Percentiles rank a stretch among this genome's conserved stretches.
phyloP scores from a whole-genome alignment of 2,888 invertebrate genomes.

The Sphaerophoria taeniata region DNA sequence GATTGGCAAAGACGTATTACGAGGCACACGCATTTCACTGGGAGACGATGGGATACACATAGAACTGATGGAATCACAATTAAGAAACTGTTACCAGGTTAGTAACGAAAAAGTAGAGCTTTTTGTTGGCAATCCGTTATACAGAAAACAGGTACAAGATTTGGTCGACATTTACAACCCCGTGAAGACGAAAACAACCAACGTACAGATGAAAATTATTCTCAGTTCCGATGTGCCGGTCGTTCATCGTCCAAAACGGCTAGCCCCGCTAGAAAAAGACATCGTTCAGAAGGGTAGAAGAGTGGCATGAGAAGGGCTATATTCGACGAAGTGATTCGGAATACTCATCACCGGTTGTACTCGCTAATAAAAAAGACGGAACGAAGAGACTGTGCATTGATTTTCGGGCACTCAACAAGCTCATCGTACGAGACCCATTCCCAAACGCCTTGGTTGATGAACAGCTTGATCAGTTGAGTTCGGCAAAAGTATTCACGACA shows the following conservation, averaged over 20 bases:
- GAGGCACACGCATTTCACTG: background rate
- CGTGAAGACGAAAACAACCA: no score
- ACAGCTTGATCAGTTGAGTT: no score
- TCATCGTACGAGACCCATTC: no score
- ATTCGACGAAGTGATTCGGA: no score
- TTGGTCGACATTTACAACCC: slow-evolving; percentile 34
- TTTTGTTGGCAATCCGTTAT: slow-evolving; percentile 2
- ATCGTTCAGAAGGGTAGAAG: no score
- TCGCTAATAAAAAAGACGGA: slow-evolving; percentile 76
- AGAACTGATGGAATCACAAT: background rate
- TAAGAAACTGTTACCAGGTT: background rate
- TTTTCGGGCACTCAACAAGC: background rate
- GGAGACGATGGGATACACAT: background rate
- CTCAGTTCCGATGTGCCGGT: no score
- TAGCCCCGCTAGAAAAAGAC: no score
- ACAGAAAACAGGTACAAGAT: background rate
- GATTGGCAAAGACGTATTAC: background rate
- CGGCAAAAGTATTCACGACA: no score
- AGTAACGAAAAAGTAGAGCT: background rate
- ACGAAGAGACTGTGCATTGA: slow-evolving; percentile 49
- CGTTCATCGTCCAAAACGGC: no score
- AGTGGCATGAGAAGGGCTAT: no score
- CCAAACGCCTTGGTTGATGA: no score
- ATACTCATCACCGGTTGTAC: background rate
- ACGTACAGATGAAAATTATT: no score